Evolutionary conservation across 2,888 invertebrate species (phyloP).

Genomic region (Cryptocheilus praepositus): DNA sequence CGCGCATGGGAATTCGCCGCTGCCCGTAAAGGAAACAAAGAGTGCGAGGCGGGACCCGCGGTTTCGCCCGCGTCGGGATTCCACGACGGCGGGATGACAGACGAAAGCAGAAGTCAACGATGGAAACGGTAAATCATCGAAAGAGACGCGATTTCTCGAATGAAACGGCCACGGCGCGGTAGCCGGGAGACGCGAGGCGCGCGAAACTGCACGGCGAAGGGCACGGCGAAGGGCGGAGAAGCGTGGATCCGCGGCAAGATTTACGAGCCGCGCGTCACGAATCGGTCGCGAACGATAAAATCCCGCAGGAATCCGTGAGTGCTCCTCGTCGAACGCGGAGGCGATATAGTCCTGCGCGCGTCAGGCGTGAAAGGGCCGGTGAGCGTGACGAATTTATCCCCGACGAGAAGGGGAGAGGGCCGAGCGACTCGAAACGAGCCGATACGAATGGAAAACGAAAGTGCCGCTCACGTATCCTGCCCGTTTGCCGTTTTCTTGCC

Average conservation of each 20-base stretch:
- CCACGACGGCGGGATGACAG: no score
- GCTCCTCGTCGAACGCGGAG: slow-evolving; percentile 5
- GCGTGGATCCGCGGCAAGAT: no score
- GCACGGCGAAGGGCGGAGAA: no score
- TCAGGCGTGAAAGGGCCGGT: slow-evolving; percentile 42
- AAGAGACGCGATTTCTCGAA: no score
- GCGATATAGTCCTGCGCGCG: slow-evolving; percentile 11
- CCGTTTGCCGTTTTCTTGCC: no score
- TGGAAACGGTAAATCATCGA: no score
- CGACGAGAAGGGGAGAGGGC: slow-evolving; percentile 11
- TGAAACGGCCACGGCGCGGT: slow-evolving; percentile 1
- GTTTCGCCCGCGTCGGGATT: no score
- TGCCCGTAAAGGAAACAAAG: no score
- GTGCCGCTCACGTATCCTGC: slow-evolving; percentile 27
- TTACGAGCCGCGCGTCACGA: slow-evolving; percentile 31
- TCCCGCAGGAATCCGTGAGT: neutral
- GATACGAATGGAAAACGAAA: slow-evolving; percentile 45
- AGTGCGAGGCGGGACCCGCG: no score
- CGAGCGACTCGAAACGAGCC: slow-evolving; percentile 19
- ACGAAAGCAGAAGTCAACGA: no score
- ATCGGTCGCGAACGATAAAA: slow-evolving; percentile 30
- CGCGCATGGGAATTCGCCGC: no score
- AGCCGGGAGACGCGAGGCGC: neutral
- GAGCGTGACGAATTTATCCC: slow-evolving; percentile 44
- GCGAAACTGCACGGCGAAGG: no score